phyloP scores from a whole-genome alignment of 2,888 invertebrate genomes.

The Pocota personata region DNA sequence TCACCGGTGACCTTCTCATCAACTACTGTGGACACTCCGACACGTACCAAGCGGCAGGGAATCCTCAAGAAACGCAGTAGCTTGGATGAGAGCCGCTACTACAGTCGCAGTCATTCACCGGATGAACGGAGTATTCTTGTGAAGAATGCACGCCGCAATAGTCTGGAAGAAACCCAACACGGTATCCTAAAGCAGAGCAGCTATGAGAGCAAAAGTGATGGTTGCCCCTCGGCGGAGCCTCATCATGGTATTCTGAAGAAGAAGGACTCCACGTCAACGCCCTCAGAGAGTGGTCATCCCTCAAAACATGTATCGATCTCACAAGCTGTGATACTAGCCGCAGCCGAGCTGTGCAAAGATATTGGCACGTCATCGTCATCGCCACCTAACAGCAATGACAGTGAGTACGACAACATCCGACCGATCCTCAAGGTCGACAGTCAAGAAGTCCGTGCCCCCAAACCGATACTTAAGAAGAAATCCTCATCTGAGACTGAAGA shows the following conservation, averaged over 20 bases:
- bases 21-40: slow-evolving; percentile 88
- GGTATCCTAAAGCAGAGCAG: slow-evolving; percentile 92
- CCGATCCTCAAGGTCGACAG: slow-evolving; percentile 94
- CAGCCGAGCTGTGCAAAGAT: slow-evolving; percentile 84
- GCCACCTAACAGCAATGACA: slow-evolving; percentile 77
- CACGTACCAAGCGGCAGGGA: slow-evolving; percentile 86
- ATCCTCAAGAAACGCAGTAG: slow-evolving; percentile 93
- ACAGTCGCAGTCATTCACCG: slow-evolving; percentile 82
- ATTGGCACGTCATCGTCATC: slow-evolving; percentile 76
- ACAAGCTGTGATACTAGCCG: slow-evolving; percentile 82
- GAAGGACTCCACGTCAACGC: slow-evolving; percentile 82
- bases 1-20: slow-evolving; percentile 93
- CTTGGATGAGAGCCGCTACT: slow-evolving; percentile 87
- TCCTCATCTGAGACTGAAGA: slow-evolving; percentile 89
- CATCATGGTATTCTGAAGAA: slow-evolving; percentile 91
- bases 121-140: slow-evolving; percentile 82
- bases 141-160: slow-evolving; percentile 82
- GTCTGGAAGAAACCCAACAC: slow-evolving; percentile 84
- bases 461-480: slow-evolving; percentile 94
- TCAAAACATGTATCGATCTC: slow-evolving; percentile 83
- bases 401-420: slow-evolving; percentile 86
- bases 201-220: slow-evolving; percentile 87
- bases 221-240: slow-evolving; percentile 84
- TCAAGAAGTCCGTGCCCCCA: slow-evolving; percentile 84
- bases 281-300: slow-evolving; percentile 80